Percentiles rank a stretch among this genome's conserved stretches.
Evolutionary conservation across 2,113 vertebrate species (phyloP).

Genomic region (Prunella fulvescens): DNA sequence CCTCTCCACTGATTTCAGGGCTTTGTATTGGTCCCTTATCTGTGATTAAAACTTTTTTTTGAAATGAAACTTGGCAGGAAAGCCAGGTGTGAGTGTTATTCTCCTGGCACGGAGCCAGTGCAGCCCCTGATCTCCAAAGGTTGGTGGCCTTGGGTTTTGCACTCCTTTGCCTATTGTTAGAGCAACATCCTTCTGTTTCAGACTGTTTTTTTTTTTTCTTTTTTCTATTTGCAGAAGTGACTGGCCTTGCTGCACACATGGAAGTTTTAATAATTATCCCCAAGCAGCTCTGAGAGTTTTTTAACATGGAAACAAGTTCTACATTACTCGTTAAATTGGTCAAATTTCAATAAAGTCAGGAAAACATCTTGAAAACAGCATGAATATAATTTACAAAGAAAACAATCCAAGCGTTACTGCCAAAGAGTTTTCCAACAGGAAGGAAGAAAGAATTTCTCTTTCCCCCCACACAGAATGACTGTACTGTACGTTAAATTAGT

Average conservation of each 20-base stretch:
- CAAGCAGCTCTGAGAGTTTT: constrained; percentile 76
- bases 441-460: constrained; percentile 79
- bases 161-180: constrained; percentile 50
- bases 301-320: constrained; percentile 81
- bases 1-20: background rate
- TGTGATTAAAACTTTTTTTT: constrained; percentile 20
- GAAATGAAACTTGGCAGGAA: constrained; percentile 8
- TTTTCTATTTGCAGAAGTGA: constrained; percentile 35
- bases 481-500: constrained; percentile 76
- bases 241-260: constrained; percentile 75
- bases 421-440: constrained; percentile 82
- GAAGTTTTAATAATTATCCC: constrained; percentile 79
- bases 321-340: constrained; percentile 81
- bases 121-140: background rate
- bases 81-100: constrained; percentile 27
- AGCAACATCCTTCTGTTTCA: constrained; percentile 60
- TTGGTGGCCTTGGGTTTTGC: constrained; percentile 41
- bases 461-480: constrained; percentile 71
- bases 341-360: constrained; percentile 81
- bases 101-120: background rate
- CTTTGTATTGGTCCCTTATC: constrained; percentile 41
- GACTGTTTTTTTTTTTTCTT: background rate
- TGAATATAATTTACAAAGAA: constrained; percentile 84
- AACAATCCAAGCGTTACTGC: constrained; percentile 82
- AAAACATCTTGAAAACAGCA: constrained; percentile 85